Evolutionary conservation across 2,888 invertebrate species (phyloP).

Genomic region (Biston betularia): DNA sequence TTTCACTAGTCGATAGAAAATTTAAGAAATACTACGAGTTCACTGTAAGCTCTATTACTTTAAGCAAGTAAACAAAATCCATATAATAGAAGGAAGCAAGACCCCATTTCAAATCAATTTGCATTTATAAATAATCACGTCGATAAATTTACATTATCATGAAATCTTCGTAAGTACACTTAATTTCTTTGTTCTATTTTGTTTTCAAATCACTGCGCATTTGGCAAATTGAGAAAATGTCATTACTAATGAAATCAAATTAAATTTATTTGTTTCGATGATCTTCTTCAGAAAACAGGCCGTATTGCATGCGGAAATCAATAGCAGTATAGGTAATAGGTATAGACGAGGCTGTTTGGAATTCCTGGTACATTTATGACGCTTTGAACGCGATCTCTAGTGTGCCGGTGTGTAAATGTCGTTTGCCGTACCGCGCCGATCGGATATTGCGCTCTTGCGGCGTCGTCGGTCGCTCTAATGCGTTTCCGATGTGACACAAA

Average conservation of each 20-base stretch:
- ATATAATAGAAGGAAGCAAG: slow-evolving; percentile 37
- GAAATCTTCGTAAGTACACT: slow-evolving; percentile 42
- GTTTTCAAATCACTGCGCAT: slow-evolving; percentile 3
- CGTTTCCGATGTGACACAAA: slow-evolving; percentile 83
- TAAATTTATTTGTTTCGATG: slow-evolving; percentile 1
- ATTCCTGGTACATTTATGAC: slow-evolving; percentile 8
- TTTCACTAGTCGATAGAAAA: background rate
- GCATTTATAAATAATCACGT: slow-evolving; percentile 45
- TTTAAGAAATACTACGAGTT: background rate
- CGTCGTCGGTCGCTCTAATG: slow-evolving; percentile 76
- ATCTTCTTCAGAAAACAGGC: background rate
- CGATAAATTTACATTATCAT: slow-evolving; percentile 50
- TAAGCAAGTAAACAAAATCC: slow-evolving; percentile 30
- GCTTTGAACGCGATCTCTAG: slow-evolving; percentile 27
- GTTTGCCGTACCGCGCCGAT: slow-evolving; percentile 52
- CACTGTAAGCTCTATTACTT: slow-evolving; percentile 19
- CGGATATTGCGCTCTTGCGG: slow-evolving; percentile 81
- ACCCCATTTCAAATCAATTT: slow-evolving; percentile 44
- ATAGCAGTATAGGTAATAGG: background rate
- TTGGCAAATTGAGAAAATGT: slow-evolving; percentile 22
- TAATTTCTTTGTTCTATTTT: slow-evolving; percentile 40
- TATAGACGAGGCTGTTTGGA: background rate
- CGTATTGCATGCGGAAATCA: background rate
- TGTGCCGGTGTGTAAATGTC: slow-evolving; percentile 33
- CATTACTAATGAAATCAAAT: slow-evolving; percentile 16